Base-by-base conservation (phyloP, 2,888 invertebrate genomes). In the Molanna angustata region DNA sequence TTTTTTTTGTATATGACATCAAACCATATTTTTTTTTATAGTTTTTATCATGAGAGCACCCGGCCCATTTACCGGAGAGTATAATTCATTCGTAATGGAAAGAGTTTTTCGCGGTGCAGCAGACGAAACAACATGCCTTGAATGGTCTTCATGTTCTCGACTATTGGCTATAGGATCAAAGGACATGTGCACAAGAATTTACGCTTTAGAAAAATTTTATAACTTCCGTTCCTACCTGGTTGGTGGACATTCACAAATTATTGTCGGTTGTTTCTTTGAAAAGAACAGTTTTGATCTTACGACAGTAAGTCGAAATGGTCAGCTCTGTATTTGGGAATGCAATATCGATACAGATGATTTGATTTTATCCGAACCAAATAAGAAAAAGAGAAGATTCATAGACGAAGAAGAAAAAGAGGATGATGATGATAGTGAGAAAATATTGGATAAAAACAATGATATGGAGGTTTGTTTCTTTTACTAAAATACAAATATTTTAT, bases 121-220 rank as follows among this genome's bases (percentile, higher is more conserved):
- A 54, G 94, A 94, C 67, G 88, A 89, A 56, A 87, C 91, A 0
- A 88, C 89, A 0, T 91, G 87, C 65, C 66, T 99, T 2, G 89
- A 92, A 67, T 99, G 99, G 99, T 91, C 95, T 0, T 77, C 80
- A 16, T 96, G 98, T 71, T 96, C 97, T 0, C 87, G 83, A 65
- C 78, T 94, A 31, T 70, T 98, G 7, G 90, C 91, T n/a, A 86
- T 90, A 6, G 96, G 96, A 0, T 88, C 92, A 0, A 90, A 89
- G 66, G 97, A 98, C 70, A 91, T 88, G 66, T 81, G 88, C n/a
- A 87, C 88, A 0, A 86, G 88, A 66, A 78, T 99, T 37, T 92
- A 90, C 68, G 85, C 88, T 1, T 70, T 94, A 0, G 82, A 86
- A 49, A 86, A 83, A 65, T 82, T 83, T 61, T 74, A 76, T 17